phyloP scores from a whole-genome alignment of 2,113 vertebrate genomes.

The Caloenas nicobarica region DNA sequence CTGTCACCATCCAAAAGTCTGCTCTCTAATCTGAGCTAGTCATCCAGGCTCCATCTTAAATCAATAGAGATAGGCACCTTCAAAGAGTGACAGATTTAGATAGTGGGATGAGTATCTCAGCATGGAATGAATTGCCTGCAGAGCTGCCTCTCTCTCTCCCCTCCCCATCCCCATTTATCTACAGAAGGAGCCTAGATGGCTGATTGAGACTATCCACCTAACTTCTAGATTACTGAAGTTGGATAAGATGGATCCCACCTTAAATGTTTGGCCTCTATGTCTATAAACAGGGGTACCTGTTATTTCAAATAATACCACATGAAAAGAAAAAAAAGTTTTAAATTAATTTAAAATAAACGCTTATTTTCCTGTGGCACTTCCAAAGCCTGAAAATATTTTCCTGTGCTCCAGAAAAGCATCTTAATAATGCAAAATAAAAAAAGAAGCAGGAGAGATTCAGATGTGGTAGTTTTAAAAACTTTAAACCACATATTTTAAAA shows the following conservation, averaged over 20 bases:
- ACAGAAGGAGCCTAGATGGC: neutral
- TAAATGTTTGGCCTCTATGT: conserved; percentile 7
- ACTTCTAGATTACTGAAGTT: neutral
- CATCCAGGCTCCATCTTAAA: conserved; percentile 56
- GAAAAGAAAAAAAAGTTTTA: conserved; percentile 6
- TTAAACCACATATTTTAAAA: neutral
- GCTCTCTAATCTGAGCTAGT: conserved; percentile 25
- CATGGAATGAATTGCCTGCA: neutral
- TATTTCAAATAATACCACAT: conserved; percentile 29
- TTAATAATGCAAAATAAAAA: neutral
- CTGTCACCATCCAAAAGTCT: neutral
- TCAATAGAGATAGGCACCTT: conserved; percentile 43
- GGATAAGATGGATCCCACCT: neutral
- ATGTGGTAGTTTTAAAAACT: neutral
- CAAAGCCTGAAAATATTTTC: conserved; percentile 1
- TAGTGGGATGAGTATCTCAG: neutral
- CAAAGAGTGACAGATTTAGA: conserved; percentile 53
- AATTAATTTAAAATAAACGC: neutral
- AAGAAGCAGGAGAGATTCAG: neutral
- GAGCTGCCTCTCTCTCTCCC: neutral
- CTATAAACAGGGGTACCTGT: conserved; percentile 19
- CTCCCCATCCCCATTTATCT: neutral
- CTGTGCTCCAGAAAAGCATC: neutral
- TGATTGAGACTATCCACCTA: neutral
- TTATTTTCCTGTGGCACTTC: conserved; percentile 8